Conservation (phyloP, 2,797 vertebrate species). For the Microtus obscurus region DNA sequence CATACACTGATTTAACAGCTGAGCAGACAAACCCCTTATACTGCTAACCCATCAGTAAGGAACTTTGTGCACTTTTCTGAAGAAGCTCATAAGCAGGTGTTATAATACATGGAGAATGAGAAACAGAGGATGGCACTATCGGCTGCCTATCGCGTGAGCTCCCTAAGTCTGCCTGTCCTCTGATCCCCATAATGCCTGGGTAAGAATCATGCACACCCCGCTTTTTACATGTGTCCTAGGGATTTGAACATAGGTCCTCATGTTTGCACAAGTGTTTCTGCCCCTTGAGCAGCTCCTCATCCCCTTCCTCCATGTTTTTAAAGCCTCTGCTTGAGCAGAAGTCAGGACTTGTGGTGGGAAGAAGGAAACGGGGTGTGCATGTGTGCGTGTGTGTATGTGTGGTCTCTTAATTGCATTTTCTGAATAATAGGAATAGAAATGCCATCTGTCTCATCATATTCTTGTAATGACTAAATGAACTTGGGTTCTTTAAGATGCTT, state of each 20-base stretch:
- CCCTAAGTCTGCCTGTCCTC: neutral
- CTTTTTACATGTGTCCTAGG: neutral
- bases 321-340: neutral
- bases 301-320: neutral
- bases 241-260: neutral
- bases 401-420: neutral
- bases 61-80: neutral
- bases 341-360: neutral
- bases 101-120: neutral
- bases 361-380: neutral
- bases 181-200: neutral
- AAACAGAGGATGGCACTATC: neutral
- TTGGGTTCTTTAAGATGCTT: slow-evolving; percentile 52
- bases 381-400: neutral
- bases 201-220: neutral
- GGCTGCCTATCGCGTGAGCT: neutral
- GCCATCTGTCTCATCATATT: neutral
- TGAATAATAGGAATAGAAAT: neutral
- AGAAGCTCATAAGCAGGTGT: neutral
- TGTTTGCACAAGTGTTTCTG: neutral
- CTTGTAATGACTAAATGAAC: slow-evolving; percentile 21
- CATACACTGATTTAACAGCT: neutral
- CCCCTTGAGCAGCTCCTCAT: neutral
- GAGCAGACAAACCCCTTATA: neutral
- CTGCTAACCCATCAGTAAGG: neutral